These are phyloP conservation scores for Atethmia centrago DNA, from an alignment of 2,888 invertebrate genomes.

Conservation along the genomic window DNA sequence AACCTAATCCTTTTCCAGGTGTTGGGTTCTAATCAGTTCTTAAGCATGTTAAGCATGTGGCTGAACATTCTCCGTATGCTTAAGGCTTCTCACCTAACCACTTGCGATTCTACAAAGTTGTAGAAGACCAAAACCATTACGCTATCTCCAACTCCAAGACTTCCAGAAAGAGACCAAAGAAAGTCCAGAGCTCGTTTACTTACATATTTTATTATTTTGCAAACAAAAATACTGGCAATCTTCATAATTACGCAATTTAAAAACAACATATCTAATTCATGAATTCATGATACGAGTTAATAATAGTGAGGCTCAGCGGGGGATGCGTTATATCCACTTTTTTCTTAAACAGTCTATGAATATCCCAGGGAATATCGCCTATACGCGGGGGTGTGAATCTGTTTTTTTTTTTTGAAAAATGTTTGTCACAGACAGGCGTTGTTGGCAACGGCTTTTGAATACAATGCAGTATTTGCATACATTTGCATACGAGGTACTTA, in stretches of 20 bases:
- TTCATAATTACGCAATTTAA: constrained; percentile 27
- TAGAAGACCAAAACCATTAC: not conserved
- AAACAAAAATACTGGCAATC: not conserved
- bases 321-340: constrained; percentile 57
- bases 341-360: constrained; percentile 64
- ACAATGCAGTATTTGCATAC: constrained; percentile 61
- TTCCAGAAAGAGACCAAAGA: not conserved
- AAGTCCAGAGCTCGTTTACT: not conserved
- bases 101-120: not conserved
- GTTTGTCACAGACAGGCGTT: constrained; percentile 53
- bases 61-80: not conserved
- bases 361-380: constrained; percentile 64
- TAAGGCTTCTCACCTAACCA: not conserved
- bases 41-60: not conserved
- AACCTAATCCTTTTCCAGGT: not conserved
- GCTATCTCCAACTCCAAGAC: not conserved
- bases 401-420: constrained; percentile 43
- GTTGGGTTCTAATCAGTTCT: not conserved
- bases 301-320: constrained; percentile 65
- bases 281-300: constrained; percentile 45
- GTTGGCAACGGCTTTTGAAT: constrained; percentile 58
- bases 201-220: too few relatives aligned
- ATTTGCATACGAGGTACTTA: constrained; percentile 60
- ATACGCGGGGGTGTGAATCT: constrained; percentile 68
- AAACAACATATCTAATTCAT: constrained; percentile 34